These are phyloP conservation scores for Diplodus sargus DNA, from an alignment of 2,797 vertebrate species.

Conservation along the genomic window DNA sequence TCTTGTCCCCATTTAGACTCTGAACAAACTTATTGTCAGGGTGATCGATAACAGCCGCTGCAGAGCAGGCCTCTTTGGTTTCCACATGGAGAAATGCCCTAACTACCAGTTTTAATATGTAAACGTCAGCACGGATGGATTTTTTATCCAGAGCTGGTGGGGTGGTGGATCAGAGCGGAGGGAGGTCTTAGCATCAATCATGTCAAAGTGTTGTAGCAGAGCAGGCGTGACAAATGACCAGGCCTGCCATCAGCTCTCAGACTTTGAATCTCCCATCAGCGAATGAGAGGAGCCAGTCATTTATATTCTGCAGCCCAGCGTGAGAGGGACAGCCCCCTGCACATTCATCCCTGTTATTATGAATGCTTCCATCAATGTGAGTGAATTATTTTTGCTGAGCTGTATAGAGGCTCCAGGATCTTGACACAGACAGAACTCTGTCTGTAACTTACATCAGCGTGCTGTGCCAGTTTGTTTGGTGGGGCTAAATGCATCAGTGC, in stretches of 20 bases:
- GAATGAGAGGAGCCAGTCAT: conserved; percentile 55
- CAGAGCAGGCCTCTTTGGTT: conserved; percentile 68
- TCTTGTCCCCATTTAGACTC: conserved; percentile 46
- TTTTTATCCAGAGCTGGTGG: conserved; percentile 79
- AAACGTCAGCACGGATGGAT: conserved; percentile 80
- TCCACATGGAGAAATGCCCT: conserved; percentile 74
- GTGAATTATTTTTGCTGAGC: conserved; percentile 38
- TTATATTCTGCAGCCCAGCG: conserved; percentile 47
- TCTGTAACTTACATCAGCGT: conserved; percentile 30
- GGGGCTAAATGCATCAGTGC: conserved; percentile 31
- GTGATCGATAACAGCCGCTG: conserved; percentile 69
- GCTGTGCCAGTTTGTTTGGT: conserved; percentile 27
- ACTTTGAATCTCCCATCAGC: conserved; percentile 57
- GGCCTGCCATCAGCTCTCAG: conserved; percentile 67
- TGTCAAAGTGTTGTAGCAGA: conserved; percentile 62
- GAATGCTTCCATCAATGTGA: conserved; percentile 38
- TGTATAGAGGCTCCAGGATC: conserved; percentile 11
- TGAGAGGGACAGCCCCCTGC: conserved; percentile 28
- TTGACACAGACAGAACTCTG: conserved; percentile 14
- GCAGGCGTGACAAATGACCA: conserved; percentile 78
- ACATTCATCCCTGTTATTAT: conserved; percentile 38
- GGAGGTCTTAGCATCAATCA: conserved; percentile 78
- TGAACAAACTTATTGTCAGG: conserved; percentile 58
- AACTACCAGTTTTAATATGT: conserved; percentile 81
- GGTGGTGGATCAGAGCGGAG: conserved; percentile 69